Percentiles rank a stretch among this genome's conserved stretches.
These are phyloP conservation scores for Nipponacmea schrenckii DNA, from an alignment of 2,888 invertebrate genomes.

Conservation along the genomic window DNA sequence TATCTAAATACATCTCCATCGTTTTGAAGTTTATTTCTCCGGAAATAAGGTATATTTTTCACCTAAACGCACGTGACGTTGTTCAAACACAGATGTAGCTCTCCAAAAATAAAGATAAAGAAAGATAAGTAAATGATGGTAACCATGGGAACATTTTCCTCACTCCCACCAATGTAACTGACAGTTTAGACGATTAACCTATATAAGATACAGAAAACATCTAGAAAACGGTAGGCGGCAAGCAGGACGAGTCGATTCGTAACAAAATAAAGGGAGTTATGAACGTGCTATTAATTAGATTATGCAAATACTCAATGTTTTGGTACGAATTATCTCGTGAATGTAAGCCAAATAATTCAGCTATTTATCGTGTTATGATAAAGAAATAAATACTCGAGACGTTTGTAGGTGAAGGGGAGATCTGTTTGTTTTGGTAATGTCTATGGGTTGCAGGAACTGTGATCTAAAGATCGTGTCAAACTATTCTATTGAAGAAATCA, in stretches of 20 bases:
- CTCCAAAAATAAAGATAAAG: not conserved
- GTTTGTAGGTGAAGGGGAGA: no score
- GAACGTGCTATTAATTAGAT: no score
- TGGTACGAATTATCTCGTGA: no score
- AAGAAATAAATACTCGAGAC: no score
- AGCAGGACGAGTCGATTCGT: not conserved
- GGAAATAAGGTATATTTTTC: conserved; percentile 9
- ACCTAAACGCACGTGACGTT: conserved; percentile 6
- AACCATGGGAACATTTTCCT: not conserved
- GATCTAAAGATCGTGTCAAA: no score
- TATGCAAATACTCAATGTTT: no score
- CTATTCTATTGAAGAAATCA: no score
- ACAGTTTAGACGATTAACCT: conserved; percentile 2
- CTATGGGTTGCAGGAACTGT: no score
- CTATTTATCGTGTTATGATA: no score
- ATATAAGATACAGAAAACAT: not conserved
- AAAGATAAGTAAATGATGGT: not conserved
- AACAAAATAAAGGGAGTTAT: no score
- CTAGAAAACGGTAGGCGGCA: not conserved
- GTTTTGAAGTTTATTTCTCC: not conserved
- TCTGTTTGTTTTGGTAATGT: no score
- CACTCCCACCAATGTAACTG: conserved; percentile 1
- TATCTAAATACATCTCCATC: not conserved
- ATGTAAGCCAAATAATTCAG: no score
- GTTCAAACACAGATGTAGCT: conserved; percentile 7